These are phyloP conservation scores for Maccullochella peelii DNA, from an alignment of 2,113 vertebrate genomes.

Conservation along the genomic window DNA sequence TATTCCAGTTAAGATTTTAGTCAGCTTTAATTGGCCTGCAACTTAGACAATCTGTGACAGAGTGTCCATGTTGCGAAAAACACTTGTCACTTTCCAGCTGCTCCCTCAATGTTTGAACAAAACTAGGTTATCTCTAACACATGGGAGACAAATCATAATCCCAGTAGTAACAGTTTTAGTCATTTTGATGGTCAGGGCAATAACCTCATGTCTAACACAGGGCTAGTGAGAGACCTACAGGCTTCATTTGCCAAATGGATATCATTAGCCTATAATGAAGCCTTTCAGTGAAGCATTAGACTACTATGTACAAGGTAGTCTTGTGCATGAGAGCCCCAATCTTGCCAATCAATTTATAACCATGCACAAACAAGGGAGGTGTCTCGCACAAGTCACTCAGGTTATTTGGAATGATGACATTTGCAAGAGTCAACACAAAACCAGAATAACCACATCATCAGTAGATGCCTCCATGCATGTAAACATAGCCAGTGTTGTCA, in stretches of 20 bases:
- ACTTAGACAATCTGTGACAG: constrained; percentile 22
- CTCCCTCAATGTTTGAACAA: not conserved
- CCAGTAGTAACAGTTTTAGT: constrained; percentile 13
- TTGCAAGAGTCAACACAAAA: constrained; percentile 24
- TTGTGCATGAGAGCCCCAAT: not conserved
- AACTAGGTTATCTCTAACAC: not conserved
- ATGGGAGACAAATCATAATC: not conserved
- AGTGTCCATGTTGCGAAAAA: constrained; percentile 34
- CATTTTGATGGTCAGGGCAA: constrained; percentile 27
- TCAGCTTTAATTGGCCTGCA: constrained; percentile 29
- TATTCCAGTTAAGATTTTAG: constrained; percentile 34
- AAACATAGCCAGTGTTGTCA: constrained; percentile 72
- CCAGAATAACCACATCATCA: constrained; percentile 35
- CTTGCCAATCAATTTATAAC: not conserved
- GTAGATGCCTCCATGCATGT: constrained; percentile 57
- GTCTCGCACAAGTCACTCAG: not conserved
- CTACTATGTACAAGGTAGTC: constrained; percentile 11
- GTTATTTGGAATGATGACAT: constrained; percentile 18
- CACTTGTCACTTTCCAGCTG: not conserved
- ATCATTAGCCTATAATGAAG: constrained; percentile 35
- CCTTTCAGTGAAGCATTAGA: constrained; percentile 9
- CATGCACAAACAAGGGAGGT: not conserved
- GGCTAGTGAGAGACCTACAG: constrained; percentile 26
- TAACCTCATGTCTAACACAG: constrained; percentile 15
- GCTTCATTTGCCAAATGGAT: constrained; percentile 46